Evolutionary conservation across 1,140 invertebrate species (phyloP), one percentile per base, ranked within the genome.

Genomic region (Drosophila mauritiana): DNA sequence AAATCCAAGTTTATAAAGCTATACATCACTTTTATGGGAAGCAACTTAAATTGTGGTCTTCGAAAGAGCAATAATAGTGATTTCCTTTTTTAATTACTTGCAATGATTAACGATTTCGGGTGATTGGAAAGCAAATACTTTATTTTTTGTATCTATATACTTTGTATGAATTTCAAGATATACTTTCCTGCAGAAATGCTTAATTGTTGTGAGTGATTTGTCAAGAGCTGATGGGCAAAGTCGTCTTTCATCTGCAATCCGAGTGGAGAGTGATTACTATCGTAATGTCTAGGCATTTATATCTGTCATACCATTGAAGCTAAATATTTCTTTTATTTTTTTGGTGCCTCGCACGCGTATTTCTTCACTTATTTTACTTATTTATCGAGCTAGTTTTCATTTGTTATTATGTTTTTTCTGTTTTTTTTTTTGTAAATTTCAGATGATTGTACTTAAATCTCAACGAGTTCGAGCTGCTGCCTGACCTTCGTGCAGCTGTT

Each of bases 351-450:
- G 13, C 43, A 36, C 42, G 31, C 20, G 20, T 39, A 65, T 56
- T 48, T 63, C 54, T 15, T 12, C 48, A 46, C 49, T 51, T 65
- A 69, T 48, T 69, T 42, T 76, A 82, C 80, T 81, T 59, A 81
- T 82, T 74, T 78, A 77, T 81, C 55, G 54, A 22, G 52, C 65
- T 49, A 62, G 48, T 68, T 58, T 79, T 36, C 42, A 76, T 74
- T 58, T 42, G 13, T 46, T 17, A 39, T 31, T 52, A 12, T 53
- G 20, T 22, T 22, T 22, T 22, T 22, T 22, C 3, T 22, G 0
- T 22, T 3, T 22, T 53, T 57, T 61, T 61, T 31, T 57, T 48
- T 61, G 53, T 42, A 51, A 20, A 55, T 56, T 61, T 42, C 25
- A 17, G 40, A 36, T n/a, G 56, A 45, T 59, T 37, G 64, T 53